Evolutionary conservation across 2,113 vertebrate genomes (phyloP), one percentile per base, ranked within the genome.

Genomic region (Sisor rabdophorus): DNA sequence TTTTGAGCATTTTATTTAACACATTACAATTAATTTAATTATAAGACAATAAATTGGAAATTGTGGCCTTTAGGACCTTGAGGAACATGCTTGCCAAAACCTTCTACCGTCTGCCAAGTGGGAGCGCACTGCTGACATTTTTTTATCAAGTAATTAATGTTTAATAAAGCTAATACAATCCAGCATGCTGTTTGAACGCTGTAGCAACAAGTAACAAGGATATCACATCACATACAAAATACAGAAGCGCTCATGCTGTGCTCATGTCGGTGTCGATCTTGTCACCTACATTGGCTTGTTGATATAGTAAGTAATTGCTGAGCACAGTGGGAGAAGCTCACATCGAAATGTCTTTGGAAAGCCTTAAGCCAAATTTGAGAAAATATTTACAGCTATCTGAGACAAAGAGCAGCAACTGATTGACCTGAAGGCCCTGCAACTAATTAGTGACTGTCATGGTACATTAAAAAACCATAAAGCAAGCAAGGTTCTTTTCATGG

Each of bases 341-440:
- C 48, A 30, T 53, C 26, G 16, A 53, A 6, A 20, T 5, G 20
- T 64, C 36, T 44, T 61, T 63, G 2, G 8, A 48, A 47, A 52
- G 65, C 68, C 67, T 71, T 16, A 58, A 55, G 11, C 40, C 26
- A 44, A 17, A 52, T 13, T 12, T n/a, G 26, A 20, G 67, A 53
- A 70, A 70, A 70, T 70, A 70, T 70, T 70, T 70, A 70, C 26
- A 32, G 17, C 26, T 26, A 70, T 28, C 48, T 70, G 50, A 70
- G 50, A 70, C 48, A 54, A 54, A 54, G 47, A 70, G 30, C 36
- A 3, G 63, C n/a, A 64, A 12, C 30, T 12, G 20, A 64, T 64
- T 32, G 47, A 47, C 63, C 63, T 40, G 2, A 6, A 67, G 16
- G 68, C 24, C 68, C 19, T n/a, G 17, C 8, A 17, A 71, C 12